Conservation (phyloP, 1,140 invertebrate genomes). For the Uloborus diversus region DNA sequence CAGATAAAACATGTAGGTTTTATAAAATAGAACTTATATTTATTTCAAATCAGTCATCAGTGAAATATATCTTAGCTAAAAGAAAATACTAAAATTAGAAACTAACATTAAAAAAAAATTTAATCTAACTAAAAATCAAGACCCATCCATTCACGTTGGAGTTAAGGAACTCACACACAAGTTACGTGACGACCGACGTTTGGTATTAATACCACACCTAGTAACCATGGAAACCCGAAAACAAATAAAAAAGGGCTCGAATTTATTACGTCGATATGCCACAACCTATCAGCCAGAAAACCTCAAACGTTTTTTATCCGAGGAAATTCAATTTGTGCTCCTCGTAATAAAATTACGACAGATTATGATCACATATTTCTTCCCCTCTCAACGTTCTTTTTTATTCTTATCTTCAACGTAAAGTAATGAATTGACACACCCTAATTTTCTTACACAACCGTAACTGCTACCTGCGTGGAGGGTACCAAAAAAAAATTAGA, state of each 20-base stretch:
- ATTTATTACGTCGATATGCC: background rate
- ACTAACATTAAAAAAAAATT: no score
- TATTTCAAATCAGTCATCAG: no score
- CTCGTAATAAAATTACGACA: slow-evolving; percentile 44
- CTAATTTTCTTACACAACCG: background rate
- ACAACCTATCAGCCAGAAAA: slow-evolving; percentile 16
- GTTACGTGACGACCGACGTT: slow-evolving; percentile 31
- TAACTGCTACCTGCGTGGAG: no score
- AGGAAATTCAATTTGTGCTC: slow-evolving; percentile 17
- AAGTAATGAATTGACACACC: slow-evolving; percentile 39
- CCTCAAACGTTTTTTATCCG: background rate
- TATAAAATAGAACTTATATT: no score
- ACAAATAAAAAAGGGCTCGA: slow-evolving; percentile 29
- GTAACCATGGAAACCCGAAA: slow-evolving; percentile 21
- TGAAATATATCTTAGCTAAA: no score
- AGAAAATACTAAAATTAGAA: no score
- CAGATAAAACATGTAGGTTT: no score
- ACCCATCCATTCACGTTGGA: slow-evolving; percentile 5
- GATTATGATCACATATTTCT: slow-evolving; percentile 4
- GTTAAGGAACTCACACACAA: slow-evolving; percentile 23
- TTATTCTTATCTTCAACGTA: background rate
- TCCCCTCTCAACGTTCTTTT: background rate
- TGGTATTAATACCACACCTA: slow-evolving; percentile 21
- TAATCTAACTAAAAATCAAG: background rate
- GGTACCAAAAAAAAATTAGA: no score